phyloP scores from a whole-genome alignment of 2,797 vertebrate genomes.

The Phoebastria nigripes region DNA sequence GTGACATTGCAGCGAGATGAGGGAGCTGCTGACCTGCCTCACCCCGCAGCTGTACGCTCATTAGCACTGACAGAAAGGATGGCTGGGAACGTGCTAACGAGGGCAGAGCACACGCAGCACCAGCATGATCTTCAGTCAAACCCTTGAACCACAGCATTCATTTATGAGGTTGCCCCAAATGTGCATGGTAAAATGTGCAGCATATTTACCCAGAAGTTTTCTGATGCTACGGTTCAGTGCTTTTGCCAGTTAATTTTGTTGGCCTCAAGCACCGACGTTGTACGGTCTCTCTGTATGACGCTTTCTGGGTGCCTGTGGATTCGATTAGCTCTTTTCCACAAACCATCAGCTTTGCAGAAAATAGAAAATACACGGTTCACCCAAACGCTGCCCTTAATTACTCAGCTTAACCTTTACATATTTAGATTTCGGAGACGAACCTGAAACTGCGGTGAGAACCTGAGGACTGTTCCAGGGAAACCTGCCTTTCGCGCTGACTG shows the following conservation, averaged over 20 bases:
- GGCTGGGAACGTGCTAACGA: background rate
- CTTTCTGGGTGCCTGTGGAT: background rate
- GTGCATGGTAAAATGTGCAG: background rate
- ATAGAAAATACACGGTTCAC: background rate
- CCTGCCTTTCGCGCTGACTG: background rate
- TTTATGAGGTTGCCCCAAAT: background rate
- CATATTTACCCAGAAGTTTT: background rate
- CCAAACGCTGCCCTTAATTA: background rate
- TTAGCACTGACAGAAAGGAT: background rate
- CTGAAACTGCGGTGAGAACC: background rate
- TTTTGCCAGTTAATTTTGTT: background rate
- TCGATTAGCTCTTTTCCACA: background rate
- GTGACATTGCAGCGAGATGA: background rate
- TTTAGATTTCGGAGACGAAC: background rate
- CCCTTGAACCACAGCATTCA: background rate
- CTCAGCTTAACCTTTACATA: background rate
- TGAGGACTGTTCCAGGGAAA: background rate
- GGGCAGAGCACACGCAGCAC: background rate
- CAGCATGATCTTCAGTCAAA: background rate
- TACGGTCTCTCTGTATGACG: fast-evolving
- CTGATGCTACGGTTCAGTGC: background rate
- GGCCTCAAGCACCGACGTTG: background rate
- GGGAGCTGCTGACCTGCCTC: background rate
- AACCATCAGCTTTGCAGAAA: background rate
- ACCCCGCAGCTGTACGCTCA: background rate